These are phyloP conservation scores for Lomographa bimaculata DNA, from an alignment of 2,888 invertebrate species.

Conservation along the genomic window DNA sequence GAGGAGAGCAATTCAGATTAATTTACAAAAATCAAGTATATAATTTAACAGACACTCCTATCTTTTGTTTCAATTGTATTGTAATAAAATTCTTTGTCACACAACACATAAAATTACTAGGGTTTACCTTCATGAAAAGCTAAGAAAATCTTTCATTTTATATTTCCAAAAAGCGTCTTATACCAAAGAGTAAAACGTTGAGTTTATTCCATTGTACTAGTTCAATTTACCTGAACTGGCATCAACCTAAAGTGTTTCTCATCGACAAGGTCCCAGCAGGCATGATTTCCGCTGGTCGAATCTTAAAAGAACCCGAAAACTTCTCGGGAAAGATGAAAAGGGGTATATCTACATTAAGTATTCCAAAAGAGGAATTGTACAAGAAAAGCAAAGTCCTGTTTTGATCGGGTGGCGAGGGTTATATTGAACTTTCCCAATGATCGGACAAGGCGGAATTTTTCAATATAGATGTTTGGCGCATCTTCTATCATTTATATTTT, in stretches of 20 bases:
- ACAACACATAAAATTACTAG: too few relatives aligned
- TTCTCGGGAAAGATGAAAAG: slow-evolving; percentile 70
- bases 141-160: too few relatives aligned
- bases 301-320: slow-evolving; percentile 68
- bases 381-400: slow-evolving; percentile 80
- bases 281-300: slow-evolving; percentile 64
- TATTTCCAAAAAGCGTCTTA: too few relatives aligned
- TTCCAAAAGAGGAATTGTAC: slow-evolving; percentile 75
- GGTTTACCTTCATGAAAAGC: too few relatives aligned
- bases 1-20: too few relatives aligned
- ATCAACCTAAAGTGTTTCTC: slow-evolving; percentile 43
- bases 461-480: slow-evolving; percentile 74
- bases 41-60: too few relatives aligned
- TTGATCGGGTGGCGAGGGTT: slow-evolving; percentile 62
- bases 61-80: too few relatives aligned
- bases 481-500: slow-evolving; percentile 69
- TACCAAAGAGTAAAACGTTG: slow-evolving; percentile 24
- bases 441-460: slow-evolving; percentile 72
- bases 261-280: slow-evolving; percentile 51
- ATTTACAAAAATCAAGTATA: too few relatives aligned
- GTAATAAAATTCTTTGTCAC: too few relatives aligned
- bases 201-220: slow-evolving; percentile 32
- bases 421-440: slow-evolving; percentile 73
- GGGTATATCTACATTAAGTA: slow-evolving; percentile 76
- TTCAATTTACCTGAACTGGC: slow-evolving; percentile 47